Conservation (phyloP, 2,113 vertebrate species). For the Cyphomyrus discorhynchus region DNA sequence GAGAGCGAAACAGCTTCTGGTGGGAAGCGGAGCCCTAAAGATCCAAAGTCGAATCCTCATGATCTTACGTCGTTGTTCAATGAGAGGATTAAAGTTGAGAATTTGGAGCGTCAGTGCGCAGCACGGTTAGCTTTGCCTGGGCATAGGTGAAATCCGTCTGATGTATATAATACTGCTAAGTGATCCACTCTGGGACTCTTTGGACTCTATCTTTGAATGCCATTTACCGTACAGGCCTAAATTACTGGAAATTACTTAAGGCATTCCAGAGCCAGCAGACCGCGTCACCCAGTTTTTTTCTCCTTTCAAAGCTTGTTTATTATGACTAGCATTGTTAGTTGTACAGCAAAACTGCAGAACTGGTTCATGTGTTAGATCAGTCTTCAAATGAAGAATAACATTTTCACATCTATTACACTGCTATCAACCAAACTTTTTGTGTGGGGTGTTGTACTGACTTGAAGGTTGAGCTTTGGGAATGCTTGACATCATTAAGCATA, state of each 20-base stretch:
- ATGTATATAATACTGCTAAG: background rate
- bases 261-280: background rate
- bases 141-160: background rate
- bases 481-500: background rate
- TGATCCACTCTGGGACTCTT: background rate
- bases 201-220: background rate
- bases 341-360: background rate
- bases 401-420: background rate
- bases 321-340: background rate
- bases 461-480: background rate
- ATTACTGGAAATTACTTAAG: background rate
- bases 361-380: background rate
- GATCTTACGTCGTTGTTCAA: background rate
- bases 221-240: background rate
- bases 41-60: background rate
- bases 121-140: background rate
- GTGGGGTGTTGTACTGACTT: background rate
- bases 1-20: background rate
- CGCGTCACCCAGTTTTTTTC: background rate
- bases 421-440: background rate
- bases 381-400: background rate
- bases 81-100: background rate
- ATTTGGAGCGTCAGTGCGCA: background rate
- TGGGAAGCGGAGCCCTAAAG: background rate
- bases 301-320: background rate